Evolutionary conservation across 2,888 invertebrate species (phyloP).

Genomic region (Hypena proboscidalis): DNA sequence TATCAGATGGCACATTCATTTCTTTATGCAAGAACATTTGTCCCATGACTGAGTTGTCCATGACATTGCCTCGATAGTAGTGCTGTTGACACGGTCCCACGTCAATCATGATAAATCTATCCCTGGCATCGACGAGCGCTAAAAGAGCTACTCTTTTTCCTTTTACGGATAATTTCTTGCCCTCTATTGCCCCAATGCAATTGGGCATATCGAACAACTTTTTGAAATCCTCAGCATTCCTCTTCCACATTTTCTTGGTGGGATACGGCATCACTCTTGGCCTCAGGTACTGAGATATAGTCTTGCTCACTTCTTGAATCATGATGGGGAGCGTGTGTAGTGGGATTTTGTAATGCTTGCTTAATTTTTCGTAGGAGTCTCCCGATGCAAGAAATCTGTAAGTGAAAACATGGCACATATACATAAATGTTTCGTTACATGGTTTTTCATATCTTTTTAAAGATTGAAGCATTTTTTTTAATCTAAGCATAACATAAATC

Average conservation of each 20-base stretch:
- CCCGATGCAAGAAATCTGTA: slow-evolving; percentile 3
- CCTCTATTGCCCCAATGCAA: slow-evolving; percentile 7
- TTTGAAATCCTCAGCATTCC: not conserved
- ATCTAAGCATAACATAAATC: no score
- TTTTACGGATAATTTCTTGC: not conserved
- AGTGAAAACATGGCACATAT: not conserved
- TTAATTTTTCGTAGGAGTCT: not conserved
- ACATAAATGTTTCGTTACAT: not conserved
- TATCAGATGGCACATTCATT: not conserved
- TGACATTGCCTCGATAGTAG: not conserved
- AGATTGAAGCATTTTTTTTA: no score
- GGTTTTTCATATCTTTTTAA: no score
- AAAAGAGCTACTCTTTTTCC: not conserved
- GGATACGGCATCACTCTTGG: not conserved
- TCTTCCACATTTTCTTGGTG: slow-evolving; percentile 1
- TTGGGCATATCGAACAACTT: slow-evolving; percentile 3
- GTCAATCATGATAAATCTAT: not conserved
- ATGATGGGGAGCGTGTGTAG: not conserved
- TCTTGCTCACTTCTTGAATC: not conserved
- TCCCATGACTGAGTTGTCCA: not conserved
- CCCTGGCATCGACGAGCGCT: slow-evolving; percentile 1
- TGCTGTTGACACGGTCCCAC: not conserved
- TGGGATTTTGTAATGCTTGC: not conserved
- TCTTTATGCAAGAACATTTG: not conserved
- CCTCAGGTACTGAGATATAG: not conserved